Percentiles rank a stretch among this genome's conserved stretches.
Evolutionary conservation across 2,113 vertebrate species (phyloP).

Genomic region (Poeciliopsis turrubarensis): DNA sequence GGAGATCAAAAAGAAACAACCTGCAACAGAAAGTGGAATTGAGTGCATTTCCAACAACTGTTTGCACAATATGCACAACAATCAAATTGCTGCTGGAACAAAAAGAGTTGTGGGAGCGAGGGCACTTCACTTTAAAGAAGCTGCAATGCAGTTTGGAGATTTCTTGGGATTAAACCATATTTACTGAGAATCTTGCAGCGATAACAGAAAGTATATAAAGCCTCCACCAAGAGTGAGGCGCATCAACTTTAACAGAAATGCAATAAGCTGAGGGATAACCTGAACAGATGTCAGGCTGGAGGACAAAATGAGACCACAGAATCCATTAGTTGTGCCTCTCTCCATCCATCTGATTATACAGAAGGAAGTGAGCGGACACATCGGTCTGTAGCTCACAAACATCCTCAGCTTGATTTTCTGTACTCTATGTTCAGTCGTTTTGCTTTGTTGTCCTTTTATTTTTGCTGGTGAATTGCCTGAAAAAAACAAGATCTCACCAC

Average conservation of each 20-base stretch:
- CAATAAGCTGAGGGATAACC: constrained; percentile 29
- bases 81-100: constrained; percentile 3
- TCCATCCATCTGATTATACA: constrained; percentile 22
- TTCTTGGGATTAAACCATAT: constrained; percentile 21
- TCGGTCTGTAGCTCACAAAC: background rate
- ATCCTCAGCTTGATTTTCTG: background rate
- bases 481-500: background rate
- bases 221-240: constrained; percentile 6
- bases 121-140: constrained; percentile 9
- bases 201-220: constrained; percentile 12
- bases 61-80: constrained; percentile 18
- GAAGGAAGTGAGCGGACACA: constrained; percentile 6
- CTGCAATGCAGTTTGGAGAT: constrained; percentile 10
- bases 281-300: constrained; percentile 44
- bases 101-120: constrained; percentile 3
- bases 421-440: background rate
- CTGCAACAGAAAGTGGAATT: background rate
- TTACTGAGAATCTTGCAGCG: constrained; percentile 31
- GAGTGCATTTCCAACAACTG: background rate
- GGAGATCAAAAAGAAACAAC: constrained; percentile 1
- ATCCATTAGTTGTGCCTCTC: constrained; percentile 20
- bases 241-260: constrained; percentile 6
- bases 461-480: background rate
- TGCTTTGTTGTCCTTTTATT: background rate
- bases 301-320: constrained; percentile 26